A percentile compares a stretch with the other conserved stretches of the same genome.
Evolutionary conservation across 2,113 vertebrate species (phyloP).

Genomic region (Mobula birostris): DNA sequence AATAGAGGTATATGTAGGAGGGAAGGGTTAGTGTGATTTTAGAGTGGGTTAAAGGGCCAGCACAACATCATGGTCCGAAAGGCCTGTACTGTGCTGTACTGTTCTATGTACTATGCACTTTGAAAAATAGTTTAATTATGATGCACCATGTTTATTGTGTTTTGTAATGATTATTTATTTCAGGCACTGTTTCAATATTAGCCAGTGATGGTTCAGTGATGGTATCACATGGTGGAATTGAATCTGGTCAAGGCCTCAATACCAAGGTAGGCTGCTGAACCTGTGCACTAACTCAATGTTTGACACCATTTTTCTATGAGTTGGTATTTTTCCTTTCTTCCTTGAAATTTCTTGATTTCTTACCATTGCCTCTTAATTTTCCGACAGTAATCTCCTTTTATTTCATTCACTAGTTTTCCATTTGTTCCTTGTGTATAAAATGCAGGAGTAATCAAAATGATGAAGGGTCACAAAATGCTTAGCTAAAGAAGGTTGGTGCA

Average conservation of each 20-base stretch:
- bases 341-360: background rate
- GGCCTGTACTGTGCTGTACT: too few species aligned
- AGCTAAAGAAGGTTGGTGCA: background rate
- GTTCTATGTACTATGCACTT: background rate
- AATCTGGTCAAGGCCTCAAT: constrained; percentile 26
- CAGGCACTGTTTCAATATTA: constrained; percentile 33
- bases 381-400: background rate
- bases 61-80: too few species aligned
- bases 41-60: too few species aligned
- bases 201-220: constrained; percentile 25
- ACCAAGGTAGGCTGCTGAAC: constrained; percentile 25
- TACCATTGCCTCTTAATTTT: background rate
- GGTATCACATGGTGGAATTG: constrained; percentile 30
- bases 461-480: background rate
- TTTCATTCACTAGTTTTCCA: background rate
- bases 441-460: background rate
- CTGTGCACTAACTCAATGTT: background rate
- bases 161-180: constrained; percentile 11
- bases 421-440: background rate
- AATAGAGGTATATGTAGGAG: too few species aligned
- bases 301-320: background rate
- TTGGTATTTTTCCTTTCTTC: background rate
- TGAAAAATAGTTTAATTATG: background rate
- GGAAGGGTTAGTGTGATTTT: too few species aligned
- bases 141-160: background rate